Evolutionary conservation across 2,888 invertebrate species (phyloP).

Genomic region (Thyatira batis): DNA sequence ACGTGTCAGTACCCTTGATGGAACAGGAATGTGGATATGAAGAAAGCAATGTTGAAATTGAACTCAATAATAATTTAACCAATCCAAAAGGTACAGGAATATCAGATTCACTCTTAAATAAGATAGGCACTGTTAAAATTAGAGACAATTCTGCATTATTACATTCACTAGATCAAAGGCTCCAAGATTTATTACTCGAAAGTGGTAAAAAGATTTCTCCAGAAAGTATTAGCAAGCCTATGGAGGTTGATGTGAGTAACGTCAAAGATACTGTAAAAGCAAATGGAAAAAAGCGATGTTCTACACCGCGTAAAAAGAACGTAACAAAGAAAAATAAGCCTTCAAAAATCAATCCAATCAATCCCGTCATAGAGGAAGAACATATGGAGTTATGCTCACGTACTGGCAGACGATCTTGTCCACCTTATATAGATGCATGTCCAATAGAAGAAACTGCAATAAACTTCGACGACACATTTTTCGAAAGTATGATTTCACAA

Average conservation of each 20-base stretch:
- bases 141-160: slow-evolving; percentile 45
- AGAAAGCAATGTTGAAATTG: slow-evolving; percentile 19
- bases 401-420: slow-evolving; percentile 56
- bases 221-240: slow-evolving; percentile 33
- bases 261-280: slow-evolving; percentile 21
- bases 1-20: slow-evolving; percentile 64
- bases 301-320: slow-evolving; percentile 56
- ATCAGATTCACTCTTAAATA: slow-evolving; percentile 51
- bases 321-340: slow-evolving; percentile 31
- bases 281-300: slow-evolving; percentile 48
- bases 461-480: slow-evolving; percentile 22
- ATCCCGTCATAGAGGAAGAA: slow-evolving; percentile 57
- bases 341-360: slow-evolving; percentile 36
- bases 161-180: slow-evolving; percentile 55
- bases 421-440: slow-evolving; percentile 44
- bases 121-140: slow-evolving; percentile 46
- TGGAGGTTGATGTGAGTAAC: slow-evolving; percentile 15
- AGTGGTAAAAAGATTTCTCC: slow-evolving; percentile 58
- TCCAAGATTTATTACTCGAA: slow-evolving; percentile 60
- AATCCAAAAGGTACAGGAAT: slow-evolving; percentile 20
- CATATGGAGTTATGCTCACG: slow-evolving; percentile 51
- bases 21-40: slow-evolving; percentile 52
- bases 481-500: slow-evolving; percentile 7
- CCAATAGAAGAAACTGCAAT: slow-evolving; percentile 23
- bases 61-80: slow-evolving; percentile 17